Percentiles rank a stretch among this genome's conserved stretches.
phyloP scores from a whole-genome alignment of 2,113 vertebrate species.

The Suricata suricatta region DNA sequence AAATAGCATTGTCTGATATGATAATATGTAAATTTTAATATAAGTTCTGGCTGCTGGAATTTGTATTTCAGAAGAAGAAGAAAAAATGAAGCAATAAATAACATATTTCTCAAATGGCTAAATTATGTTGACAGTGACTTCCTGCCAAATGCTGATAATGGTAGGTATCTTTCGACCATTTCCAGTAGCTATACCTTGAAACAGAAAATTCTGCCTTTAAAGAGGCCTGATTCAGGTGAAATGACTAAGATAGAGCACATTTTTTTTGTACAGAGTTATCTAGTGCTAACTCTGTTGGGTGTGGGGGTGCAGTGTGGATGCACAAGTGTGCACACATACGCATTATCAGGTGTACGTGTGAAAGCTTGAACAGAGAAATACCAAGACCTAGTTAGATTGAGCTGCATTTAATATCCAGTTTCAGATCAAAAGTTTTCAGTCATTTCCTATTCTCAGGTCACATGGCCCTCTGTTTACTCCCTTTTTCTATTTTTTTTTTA shows the following conservation, averaged over 20 bases:
- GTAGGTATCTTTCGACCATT: neutral
- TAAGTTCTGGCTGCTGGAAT: neutral
- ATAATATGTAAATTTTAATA: neutral
- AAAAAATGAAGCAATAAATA: neutral
- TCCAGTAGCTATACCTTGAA: neutral
- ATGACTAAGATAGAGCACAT: neutral
- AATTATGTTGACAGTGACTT: neutral
- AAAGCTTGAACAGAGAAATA: neutral
- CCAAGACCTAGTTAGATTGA: neutral
- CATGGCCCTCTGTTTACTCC: neutral
- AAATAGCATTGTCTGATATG: neutral
- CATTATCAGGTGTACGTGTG: too few species aligned
- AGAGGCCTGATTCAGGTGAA: neutral
- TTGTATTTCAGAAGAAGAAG: neutral
- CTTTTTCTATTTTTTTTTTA: neutral
- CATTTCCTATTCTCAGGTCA: neutral
- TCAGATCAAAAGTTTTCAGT: neutral
- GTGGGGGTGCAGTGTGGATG: neutral
- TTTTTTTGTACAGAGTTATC: neutral
- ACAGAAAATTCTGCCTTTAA: neutral
- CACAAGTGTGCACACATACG: rapidly evolving
- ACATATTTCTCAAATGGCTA: neutral
- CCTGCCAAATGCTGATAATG: neutral
- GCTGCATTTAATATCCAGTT: neutral
- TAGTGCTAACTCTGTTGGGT: neutral